Conservation (phyloP, 2,888 invertebrate species). For the Crocallis elinguaria region DNA sequence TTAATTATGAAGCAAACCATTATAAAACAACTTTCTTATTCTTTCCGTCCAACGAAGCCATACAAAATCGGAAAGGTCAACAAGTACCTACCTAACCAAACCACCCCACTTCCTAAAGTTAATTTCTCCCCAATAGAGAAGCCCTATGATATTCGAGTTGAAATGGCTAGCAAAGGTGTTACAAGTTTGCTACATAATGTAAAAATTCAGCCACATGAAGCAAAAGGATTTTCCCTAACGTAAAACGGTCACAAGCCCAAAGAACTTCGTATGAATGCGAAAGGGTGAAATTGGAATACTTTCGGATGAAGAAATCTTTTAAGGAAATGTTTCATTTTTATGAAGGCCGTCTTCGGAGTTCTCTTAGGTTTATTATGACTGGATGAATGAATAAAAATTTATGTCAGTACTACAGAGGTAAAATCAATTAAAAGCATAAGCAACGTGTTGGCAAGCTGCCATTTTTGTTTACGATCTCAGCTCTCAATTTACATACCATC, state of each 20-base stretch:
- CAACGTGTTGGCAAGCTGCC: not conserved
- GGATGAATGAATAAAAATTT: not conserved
- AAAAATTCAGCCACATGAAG: not conserved
- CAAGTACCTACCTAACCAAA: slow-evolving; percentile 1
- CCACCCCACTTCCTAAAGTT: not conserved
- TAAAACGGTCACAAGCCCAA: not conserved
- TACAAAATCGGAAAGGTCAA: slow-evolving; percentile 27
- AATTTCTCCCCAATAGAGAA: slow-evolving; percentile 1
- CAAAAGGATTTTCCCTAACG: not conserved
- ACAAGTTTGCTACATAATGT: not conserved
- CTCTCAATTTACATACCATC: not conserved
- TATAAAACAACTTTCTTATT: not conserved
- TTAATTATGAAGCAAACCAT: not conserved
- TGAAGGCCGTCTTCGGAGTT: not conserved
- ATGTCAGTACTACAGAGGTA: not conserved
- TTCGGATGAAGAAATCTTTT: not conserved
- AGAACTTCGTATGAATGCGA: not conserved
- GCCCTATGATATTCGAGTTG: slow-evolving; percentile 8
- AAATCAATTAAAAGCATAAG: not conserved
- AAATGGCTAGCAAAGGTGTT: not conserved
- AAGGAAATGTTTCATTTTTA: not conserved
- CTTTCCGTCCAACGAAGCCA: slow-evolving; percentile 8
- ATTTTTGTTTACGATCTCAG: not conserved
- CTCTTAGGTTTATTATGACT: not conserved
- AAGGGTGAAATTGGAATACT: not conserved